These are phyloP conservation scores for Clarias fuscus DNA, from an alignment of 2,797 vertebrate species.

Conservation along the genomic window DNA sequence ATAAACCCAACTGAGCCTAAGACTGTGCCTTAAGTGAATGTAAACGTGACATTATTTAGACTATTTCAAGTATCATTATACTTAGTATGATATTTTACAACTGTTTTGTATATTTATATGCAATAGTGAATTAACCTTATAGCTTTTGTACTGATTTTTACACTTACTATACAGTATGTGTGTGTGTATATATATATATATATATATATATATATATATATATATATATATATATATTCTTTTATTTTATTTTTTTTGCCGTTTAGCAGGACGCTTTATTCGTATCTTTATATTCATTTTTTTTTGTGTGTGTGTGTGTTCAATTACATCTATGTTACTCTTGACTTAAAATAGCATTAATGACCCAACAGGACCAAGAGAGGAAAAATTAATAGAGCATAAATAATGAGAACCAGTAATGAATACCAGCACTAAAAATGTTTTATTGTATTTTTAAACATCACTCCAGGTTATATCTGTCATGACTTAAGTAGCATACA, in stretches of 20 bases:
- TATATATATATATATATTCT: neutral
- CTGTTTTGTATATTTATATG: neutral
- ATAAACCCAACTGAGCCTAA: slow-evolving; percentile 8
- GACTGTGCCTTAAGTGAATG: neutral
- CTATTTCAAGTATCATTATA: neutral
- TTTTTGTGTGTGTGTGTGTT: neutral
- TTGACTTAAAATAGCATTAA: neutral
- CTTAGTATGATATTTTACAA: neutral
- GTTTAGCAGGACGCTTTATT: neutral
- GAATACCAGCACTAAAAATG: neutral
- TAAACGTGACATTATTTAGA: neutral
- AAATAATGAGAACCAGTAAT: neutral
- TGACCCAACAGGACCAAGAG: neutral
- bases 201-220: neutral
- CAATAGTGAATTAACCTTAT: neutral
- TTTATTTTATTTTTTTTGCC: too few relatives aligned
- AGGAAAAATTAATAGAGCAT: neutral
- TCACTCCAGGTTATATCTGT: neutral
- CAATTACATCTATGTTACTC: neutral
- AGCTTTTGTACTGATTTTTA: slow-evolving; percentile 3
- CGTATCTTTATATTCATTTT: neutral
- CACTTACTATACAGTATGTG: too few relatives aligned
- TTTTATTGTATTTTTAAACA: neutral
- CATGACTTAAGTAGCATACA: neutral
- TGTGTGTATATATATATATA: neutral